Base-by-base conservation (phyloP, 2,888 invertebrate genomes). In the Temnothorax unifasciatus region DNA sequence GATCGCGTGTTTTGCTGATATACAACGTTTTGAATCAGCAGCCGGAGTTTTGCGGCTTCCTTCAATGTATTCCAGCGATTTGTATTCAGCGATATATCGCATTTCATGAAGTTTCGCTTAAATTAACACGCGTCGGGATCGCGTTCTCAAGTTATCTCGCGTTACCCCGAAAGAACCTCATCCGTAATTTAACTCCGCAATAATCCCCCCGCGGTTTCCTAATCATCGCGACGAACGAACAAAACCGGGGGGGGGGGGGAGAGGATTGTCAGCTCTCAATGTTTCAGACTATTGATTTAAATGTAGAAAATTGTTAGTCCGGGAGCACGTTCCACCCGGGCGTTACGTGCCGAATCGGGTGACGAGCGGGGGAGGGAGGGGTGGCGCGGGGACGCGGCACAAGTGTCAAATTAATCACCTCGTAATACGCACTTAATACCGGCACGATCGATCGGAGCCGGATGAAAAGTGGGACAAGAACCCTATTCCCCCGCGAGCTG, bases 361-460 rank as follows among this genome's bases (percentile, higher is more conserved):
- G 76, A 61, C 34, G 57, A 47, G 18, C 18, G 64, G 34, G 9
- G 18, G 18, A 5, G 44, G 13, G 44, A 0, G 21, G 41, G 3
- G 13, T 3, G 44, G 44, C 3, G 25, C 50, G 73, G 25, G 18
- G 29, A 41, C 73, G 82, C 76, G 77, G 64, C 73, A 77, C 87
- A 86, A 86, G 90, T 88, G 91, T 90, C 88, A 90, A 91, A 91
- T 91, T 92, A 92, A 92, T 92, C 89, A 90, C 86, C 89, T 83
- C 86, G 90, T 92, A 91, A 92, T 92, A 90, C 90, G 90, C 90
- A 89, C 88, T 90, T 89, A 89, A 85, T 87, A 87, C 82, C 85
- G 84, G 86, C 86, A 76, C 87, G 89, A 91, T 91, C 92, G 89
- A 91, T 91, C 87, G 82, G 79, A 63, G 73, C 86, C 86, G 87